A percentile compares a stretch with the other conserved stretches of the same genome.
These are phyloP conservation scores for Discoglossus pictus DNA, from an alignment of 2,797 vertebrate genomes.

Conservation along the genomic window DNA sequence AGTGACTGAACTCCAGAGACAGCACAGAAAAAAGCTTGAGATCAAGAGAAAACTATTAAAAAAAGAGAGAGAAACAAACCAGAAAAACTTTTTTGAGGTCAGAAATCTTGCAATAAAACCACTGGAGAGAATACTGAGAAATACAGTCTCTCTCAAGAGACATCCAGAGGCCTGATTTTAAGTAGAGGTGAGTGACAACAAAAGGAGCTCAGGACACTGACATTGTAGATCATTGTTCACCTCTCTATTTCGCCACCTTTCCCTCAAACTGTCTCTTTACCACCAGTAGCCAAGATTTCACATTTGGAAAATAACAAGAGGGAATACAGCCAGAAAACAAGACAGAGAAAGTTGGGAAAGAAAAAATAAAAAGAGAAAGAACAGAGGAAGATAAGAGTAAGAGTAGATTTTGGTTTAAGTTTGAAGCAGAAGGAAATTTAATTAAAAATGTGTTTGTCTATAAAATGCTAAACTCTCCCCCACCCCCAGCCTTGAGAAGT, in stretches of 20 bases:
- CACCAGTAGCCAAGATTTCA: conserved; percentile 40
- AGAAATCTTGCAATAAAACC: not conserved
- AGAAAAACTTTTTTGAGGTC: not conserved
- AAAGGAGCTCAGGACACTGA: too few species aligned
- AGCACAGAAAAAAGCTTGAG: not conserved
- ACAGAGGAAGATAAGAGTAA: not conserved
- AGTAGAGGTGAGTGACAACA: conserved; percentile 27
- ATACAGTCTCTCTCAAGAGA: conserved; percentile 1
- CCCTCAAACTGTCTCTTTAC: conserved; percentile 27
- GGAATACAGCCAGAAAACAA: conserved; percentile 39
- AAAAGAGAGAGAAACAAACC: not conserved
- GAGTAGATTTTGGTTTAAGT: too few species aligned
- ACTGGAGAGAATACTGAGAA: not conserved
- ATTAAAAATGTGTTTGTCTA: too few species aligned
- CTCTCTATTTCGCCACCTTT: not conserved
- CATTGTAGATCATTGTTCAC: conserved; percentile 1
- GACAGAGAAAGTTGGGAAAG: conserved; percentile 12
- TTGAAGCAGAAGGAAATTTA: too few species aligned
- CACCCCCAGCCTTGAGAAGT: too few species aligned
- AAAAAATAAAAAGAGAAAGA: conserved; percentile 15
- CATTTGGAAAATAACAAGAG: conserved; percentile 49
- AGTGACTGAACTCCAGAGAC: not conserved
- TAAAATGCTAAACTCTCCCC: too few species aligned
- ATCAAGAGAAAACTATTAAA: not conserved
- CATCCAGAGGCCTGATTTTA: not conserved